Base-by-base conservation (phyloP, 2,888 invertebrate genomes). In the Pseudoips prasinana region DNA sequence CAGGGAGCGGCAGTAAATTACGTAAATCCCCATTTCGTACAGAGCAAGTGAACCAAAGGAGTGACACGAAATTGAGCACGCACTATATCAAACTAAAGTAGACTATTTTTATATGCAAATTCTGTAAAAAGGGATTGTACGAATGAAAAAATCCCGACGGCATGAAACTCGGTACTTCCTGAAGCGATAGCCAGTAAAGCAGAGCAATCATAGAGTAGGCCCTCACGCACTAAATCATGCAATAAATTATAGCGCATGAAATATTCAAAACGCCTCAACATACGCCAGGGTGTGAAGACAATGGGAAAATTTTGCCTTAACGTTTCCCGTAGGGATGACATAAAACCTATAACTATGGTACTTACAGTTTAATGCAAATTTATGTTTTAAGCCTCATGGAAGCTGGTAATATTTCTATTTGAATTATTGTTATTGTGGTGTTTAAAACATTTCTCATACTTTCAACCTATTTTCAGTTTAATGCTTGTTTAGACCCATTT, bases 171-270 rank as follows among this genome's bases (percentile, higher is more conserved):
- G 14, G 14, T 3, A 57, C 54, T 52, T 44, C 49, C 45, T 59
- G 56, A 45, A 26, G 14, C 39, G 57, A 58, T 48, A 45, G 46
- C 41, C 49, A 32, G 38, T 37, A 33, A n/a, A 43, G 41, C 31
- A 51, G 53, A 44, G 63, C 65, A 67, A 69, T 64, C 68, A 61
- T 66, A 64, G 39, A 58, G 61, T 50, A 64, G 59, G 66, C 66
- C 62, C 66, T 67, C 57, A n/a, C n/a, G 56, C 65, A 77, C 71
- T 83, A 83, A 84, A 83, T 84, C 81, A 81, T 73, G 76, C 75
- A 75, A 82, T 84, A 84, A 83, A 83, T 84, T 84, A 85, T 79
- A 67, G 60, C 52, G 69, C 70, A 81, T 83, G 75, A 85, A 81
- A 86, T 85, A 86, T 77, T 77, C 79, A 82, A 73, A 81, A 73